Evolutionary conservation across 2,797 vertebrate species (phyloP).

Genomic region (Acipenser oxyrinchus): DNA sequence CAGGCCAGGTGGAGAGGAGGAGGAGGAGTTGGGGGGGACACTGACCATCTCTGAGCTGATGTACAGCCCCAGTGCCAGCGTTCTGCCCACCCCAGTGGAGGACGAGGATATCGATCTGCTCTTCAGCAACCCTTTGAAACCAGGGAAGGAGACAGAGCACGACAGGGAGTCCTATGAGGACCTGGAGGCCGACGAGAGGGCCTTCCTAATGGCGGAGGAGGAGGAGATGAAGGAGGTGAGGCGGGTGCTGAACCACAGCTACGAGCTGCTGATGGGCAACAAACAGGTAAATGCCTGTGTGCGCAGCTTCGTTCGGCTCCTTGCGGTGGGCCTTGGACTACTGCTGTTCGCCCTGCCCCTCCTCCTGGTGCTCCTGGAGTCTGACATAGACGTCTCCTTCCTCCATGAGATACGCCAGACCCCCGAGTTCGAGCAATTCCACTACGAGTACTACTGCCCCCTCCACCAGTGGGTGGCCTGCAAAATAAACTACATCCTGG

Average conservation of each 20-base stretch:
- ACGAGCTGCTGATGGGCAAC: conserved; percentile 72
- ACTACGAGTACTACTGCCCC: conserved; percentile 91
- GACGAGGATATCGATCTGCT: conserved; percentile 80
- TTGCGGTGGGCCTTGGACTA: conserved; percentile 76
- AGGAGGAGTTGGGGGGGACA: conserved; percentile 41
- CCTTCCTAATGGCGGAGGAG: conserved; percentile 73
- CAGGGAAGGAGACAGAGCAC: conserved; percentile 77
- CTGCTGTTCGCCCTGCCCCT: conserved; percentile 82
- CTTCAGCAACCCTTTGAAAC: conserved; percentile 75
- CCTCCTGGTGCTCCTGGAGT: conserved; percentile 88
- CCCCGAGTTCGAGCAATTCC: conserved; percentile 93
- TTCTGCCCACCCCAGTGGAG: conserved; percentile 80
- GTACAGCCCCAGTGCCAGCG: conserved; percentile 84
- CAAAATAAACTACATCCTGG: conserved; percentile 73
- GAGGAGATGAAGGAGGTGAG: conserved; percentile 62
- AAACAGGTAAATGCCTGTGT: conserved; percentile 74
- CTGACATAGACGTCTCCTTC: conserved; percentile 90
- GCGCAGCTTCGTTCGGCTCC: conserved; percentile 77
- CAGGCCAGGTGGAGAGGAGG: conserved; percentile 9
- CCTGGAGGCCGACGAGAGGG: conserved; percentile 72
- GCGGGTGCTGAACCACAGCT: conserved; percentile 62
- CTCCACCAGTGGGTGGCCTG: conserved; percentile 86
- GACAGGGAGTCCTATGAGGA: conserved; percentile 85
- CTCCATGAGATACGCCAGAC: conserved; percentile 94
- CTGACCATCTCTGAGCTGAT: conserved; percentile 84